A percentile compares a stretch with the other conserved stretches of the same genome.
These are phyloP conservation scores for Leptinotarsa haldemani DNA, from an alignment of 2,888 invertebrate genomes.

Conservation along the genomic window DNA sequence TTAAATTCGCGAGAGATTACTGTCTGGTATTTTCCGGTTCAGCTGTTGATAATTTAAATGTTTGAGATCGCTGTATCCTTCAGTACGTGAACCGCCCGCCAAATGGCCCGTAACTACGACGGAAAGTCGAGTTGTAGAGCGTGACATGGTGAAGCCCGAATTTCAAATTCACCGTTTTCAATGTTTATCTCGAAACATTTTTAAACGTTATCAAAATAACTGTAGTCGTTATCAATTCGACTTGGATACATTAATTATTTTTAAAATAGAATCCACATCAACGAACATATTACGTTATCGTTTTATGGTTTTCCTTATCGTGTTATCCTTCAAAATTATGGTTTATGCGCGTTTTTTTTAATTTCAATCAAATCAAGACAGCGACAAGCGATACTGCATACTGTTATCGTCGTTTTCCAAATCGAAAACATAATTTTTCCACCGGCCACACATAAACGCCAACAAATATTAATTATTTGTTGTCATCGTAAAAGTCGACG, in stretches of 20 bases:
- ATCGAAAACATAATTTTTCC: not conserved
- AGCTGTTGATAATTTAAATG: constrained; percentile 8
- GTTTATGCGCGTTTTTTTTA: not conserved
- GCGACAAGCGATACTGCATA: not conserved
- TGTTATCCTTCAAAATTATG: not conserved
- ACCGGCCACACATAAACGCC: not conserved
- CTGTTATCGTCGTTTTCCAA: not conserved
- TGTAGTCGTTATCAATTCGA: not conserved
- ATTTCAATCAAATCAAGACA: not conserved
- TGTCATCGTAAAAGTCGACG: too few relatives aligned
- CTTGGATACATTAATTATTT: not conserved
- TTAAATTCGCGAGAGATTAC: constrained; percentile 10
- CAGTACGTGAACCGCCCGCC: not conserved
- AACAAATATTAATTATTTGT: not conserved
- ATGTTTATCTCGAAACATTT: not conserved
- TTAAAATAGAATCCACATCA: constrained; percentile 1
- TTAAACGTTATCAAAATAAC: not conserved
- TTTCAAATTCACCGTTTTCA: too few relatives aligned
- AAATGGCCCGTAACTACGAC: too few relatives aligned
- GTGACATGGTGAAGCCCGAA: too few relatives aligned
- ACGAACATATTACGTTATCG: not conserved
- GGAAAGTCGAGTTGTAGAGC: too few relatives aligned
- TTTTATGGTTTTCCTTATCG: constrained; percentile 17
- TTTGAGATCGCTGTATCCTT: not conserved
- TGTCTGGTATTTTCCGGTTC: constrained; percentile 17